Percentiles rank a stretch among this genome's conserved stretches.
phyloP scores from a whole-genome alignment of 2,797 vertebrate species.

The Mareca strepera region DNA sequence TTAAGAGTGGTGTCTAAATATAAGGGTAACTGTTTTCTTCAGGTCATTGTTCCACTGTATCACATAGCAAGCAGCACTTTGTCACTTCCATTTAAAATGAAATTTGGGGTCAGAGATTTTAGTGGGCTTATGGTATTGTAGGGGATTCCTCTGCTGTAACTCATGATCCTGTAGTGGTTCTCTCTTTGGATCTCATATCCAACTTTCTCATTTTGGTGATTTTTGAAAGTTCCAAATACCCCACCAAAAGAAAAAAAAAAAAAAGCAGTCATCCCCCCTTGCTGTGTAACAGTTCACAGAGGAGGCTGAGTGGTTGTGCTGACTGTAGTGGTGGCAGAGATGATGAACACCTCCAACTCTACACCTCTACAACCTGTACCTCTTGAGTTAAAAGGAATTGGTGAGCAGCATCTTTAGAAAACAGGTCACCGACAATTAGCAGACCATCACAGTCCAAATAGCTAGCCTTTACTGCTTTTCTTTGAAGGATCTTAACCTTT shows the following conservation, averaged over 20 bases:
- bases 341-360: not conserved
- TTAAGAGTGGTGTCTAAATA: not conserved
- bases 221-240: not conserved
- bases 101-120: not conserved
- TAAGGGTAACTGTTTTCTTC: not conserved
- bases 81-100: not conserved
- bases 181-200: not conserved
- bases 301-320: not conserved
- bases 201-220: not conserved
- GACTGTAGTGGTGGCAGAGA: not conserved
- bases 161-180: not conserved
- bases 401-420: not conserved
- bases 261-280: not conserved
- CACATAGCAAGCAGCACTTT: not conserved
- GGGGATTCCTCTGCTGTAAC: not conserved
- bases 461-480: not conserved
- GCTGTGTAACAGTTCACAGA: not conserved
- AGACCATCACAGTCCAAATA: not conserved
- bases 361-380: rapidly evolving
- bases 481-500: not conserved
- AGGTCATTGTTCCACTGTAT: not conserved
- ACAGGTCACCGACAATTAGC: not conserved
- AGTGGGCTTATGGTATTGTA: not conserved
- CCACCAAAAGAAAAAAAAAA: not conserved
- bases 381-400: not conserved